Base-by-base conservation (phyloP, 2,888 invertebrate genomes). In the Dyspetes luteomarginatus region DNA sequence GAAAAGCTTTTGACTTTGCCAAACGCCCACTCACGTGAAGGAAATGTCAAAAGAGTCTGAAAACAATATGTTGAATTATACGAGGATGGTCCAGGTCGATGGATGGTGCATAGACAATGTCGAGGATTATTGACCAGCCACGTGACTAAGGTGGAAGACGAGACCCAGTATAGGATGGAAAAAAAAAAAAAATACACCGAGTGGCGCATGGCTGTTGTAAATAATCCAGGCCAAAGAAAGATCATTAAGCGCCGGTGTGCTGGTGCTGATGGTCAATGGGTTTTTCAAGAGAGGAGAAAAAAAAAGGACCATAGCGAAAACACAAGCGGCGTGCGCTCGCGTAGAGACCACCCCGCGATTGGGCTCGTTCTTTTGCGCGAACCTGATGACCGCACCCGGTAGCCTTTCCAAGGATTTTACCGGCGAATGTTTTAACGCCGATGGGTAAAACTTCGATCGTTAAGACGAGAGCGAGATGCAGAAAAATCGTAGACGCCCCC, bases 51-150 rank as follows among this genome's bases (percentile, higher is more conserved):
- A 43, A 52, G 43, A 58, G n/a, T 52, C 50, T 9, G 58, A 75
- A 41, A 75, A 58, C 17, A 30, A 62, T 58, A 50, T 58, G 9
- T 43, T 30, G 17, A 22, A 60, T n/a, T n/a, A 50, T 19, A 50
- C 12, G 55, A 45, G 52, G 48, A 28, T 41, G 15, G 36, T 55
- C 22, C 30, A 19, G 41, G 30, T 48, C 48, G 17, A 48, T 36
- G 12, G n/a, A 41, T 64, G 64, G n/a, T 19, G n/a, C 62, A 58
- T 65, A 85, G 85, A 85, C 85, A 85, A 85, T 85, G 78, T 50
- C 12, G 60, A 41, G 78, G 79, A 73, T 82, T 78, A 84, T 82
- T 64, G 67, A 30, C 41, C 62, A 24, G 74, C 65, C 84, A 83
- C 82, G 85, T 83, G 85, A 80, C 83, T 82, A 68, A 71, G 64